Evolutionary conservation across 1,140 invertebrate genomes (phyloP).

Genomic region (Tetranychus cinnabarinus): DNA sequence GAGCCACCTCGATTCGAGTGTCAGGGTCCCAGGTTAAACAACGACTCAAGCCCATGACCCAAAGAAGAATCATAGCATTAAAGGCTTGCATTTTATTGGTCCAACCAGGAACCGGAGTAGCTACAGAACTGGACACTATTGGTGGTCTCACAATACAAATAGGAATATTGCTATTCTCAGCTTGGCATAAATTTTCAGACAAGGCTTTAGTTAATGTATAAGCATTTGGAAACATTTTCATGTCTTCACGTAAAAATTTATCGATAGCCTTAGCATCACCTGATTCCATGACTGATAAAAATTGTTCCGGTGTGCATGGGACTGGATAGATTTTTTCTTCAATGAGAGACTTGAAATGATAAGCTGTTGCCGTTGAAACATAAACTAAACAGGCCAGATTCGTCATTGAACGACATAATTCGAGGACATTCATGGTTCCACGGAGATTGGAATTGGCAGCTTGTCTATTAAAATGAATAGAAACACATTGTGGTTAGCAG

Average conservation of each 20-base stretch:
- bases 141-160: conserved; percentile 6
- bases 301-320: conserved; percentile 8
- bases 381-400: conserved; percentile 11
- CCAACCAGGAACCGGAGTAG: conserved; percentile 29
- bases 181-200: conserved; percentile 43
- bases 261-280: conserved; percentile 1
- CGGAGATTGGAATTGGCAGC: conserved; percentile 10
- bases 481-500: not conserved
- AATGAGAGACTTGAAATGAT: conserved; percentile 29
- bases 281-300: conserved; percentile 10
- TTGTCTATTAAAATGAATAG: not conserved
- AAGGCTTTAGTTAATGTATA: conserved; percentile 60
- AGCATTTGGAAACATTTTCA: conserved; percentile 48
- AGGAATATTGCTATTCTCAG: conserved; percentile 22
- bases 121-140: not conserved
- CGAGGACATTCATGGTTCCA: conserved; percentile 13
- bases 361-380: conserved; percentile 13
- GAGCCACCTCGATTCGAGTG: not conserved
- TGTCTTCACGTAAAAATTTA: conserved; percentile 21
- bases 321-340: conserved; percentile 40
- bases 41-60: conserved; percentile 48
- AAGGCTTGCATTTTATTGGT: conserved; percentile 91
- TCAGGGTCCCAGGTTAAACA: not conserved
- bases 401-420: conserved; percentile 28
- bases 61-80: conserved; percentile 78